These are phyloP conservation scores for Siniperca obscura DNA, from an alignment of 2,797 vertebrate species.

Conservation along the genomic window DNA sequence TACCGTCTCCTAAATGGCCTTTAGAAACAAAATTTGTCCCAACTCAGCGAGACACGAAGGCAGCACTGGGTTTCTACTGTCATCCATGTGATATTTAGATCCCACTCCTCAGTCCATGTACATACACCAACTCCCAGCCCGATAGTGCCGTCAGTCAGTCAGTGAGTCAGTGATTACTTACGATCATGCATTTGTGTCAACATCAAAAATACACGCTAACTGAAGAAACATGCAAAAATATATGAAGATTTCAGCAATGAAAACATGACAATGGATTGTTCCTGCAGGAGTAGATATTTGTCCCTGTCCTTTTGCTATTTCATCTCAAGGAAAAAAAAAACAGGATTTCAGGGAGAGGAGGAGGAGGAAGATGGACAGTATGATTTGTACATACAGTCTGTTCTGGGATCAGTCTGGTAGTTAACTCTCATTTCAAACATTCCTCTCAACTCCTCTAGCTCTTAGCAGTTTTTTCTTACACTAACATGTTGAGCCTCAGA, in stretches of 20 bases:
- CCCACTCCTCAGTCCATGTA: constrained; percentile 60
- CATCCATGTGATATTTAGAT: constrained; percentile 46
- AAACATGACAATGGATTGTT: constrained; percentile 44
- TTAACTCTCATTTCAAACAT: constrained; percentile 66
- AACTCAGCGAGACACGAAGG: constrained; percentile 47
- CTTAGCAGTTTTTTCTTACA: constrained; percentile 30
- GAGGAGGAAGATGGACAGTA: constrained; percentile 44
- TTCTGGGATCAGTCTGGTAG: constrained; percentile 70
- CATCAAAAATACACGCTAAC: constrained; percentile 45
- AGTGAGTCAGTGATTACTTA: constrained; percentile 53
- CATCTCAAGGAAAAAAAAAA: constrained; percentile 38
- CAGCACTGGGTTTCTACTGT: constrained; percentile 45
- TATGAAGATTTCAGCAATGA: constrained; percentile 34
- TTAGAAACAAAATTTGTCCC: constrained; percentile 43
- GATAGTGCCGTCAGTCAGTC: constrained; percentile 45
- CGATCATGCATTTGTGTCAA: constrained; percentile 65
- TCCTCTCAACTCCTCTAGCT: constrained; percentile 65
- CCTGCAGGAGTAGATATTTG: constrained; percentile 38
- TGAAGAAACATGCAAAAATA: constrained; percentile 52
- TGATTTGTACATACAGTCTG: constrained; percentile 73
- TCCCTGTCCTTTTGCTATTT: constrained; percentile 53
- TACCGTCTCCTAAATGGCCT: constrained; percentile 25
- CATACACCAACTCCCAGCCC: constrained; percentile 53
- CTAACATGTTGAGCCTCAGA: constrained; percentile 33
- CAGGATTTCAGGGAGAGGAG: constrained; percentile 45